Base-by-base conservation (phyloP, 2,888 invertebrate species). In the Mactromeris polynyma region DNA sequence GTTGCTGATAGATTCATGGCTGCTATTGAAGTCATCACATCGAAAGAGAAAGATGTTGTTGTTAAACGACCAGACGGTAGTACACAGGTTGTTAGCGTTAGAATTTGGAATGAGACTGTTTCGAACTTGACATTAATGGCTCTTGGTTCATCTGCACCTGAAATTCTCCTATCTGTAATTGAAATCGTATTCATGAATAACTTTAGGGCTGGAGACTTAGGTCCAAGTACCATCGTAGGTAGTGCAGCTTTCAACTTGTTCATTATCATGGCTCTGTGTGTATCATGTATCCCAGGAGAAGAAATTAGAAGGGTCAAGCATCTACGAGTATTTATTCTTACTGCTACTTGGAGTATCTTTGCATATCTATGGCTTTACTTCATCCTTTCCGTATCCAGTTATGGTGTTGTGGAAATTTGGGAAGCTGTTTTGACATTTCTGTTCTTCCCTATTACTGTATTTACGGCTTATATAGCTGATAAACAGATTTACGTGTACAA, bases 1-100 rank as follows among this genome's bases (percentile, higher is more conserved):
- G 98, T 99, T 93, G 99, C 99, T 94, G 99, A 99, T 97, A 98
- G 99, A 89, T 99, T 99, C 97, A 99, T 99, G 99, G 99, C 99
- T 73, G 98, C 99, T 95, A 99, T 99, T 96, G 99, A 99, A 97
- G 99, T 99, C 94, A 99, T 99, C 97, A 99, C 99, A 84, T 99
- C 99, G 0, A 98, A 99, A 96, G 99, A 99, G 97, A 98, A 98
- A 95, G 99, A 99, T 97, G 98, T 99, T 95, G 98, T 98, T 95
- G 98, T 99, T 89, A 98, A 98, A 95, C 98, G 98, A 93, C 98
- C 98, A 92, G 98, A 98, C 95, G 98, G 98, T 90, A 98, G 98
- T 90, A 98, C 98, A 21, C 98, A 99, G 96, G 98, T 98, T 94
- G 97, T 99, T 77, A 98, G 98, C 83, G 99, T 99, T 26, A 97